These are phyloP conservation scores for Drosophila pseudotakahashii DNA, from an alignment of 2,888 invertebrate species.

Conservation along the genomic window DNA sequence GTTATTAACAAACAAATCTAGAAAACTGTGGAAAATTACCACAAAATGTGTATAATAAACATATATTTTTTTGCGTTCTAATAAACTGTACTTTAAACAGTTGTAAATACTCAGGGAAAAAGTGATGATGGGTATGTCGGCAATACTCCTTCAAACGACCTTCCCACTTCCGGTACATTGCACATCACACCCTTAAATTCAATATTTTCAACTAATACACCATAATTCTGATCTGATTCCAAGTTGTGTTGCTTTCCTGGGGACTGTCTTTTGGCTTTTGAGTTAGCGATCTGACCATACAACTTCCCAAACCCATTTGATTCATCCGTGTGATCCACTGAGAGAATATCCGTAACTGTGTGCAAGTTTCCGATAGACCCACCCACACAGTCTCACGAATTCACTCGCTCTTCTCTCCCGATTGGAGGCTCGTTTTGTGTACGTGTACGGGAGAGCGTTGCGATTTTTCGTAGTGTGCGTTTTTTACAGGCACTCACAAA, in stretches of 20 bases:
- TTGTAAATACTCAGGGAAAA: too few species aligned
- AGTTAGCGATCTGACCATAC: neutral
- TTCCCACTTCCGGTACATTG: neutral
- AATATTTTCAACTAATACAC: neutral
- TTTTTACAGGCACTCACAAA: conserved; percentile 31
- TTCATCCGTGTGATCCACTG: conserved; percentile 1
- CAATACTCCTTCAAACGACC: neutral
- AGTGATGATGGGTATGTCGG: too few species aligned
- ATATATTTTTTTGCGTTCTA: neutral
- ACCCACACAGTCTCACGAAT: conserved; percentile 43
- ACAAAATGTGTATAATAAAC: conserved; percentile 9
- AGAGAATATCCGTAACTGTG: conserved; percentile 15
- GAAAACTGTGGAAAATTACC: conserved; percentile 44
- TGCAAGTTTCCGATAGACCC: conserved; percentile 16
- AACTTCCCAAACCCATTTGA: neutral
- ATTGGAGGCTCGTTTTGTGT: conserved; percentile 33
- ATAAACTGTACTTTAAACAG: conserved; percentile 12
- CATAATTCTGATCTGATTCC: neutral
- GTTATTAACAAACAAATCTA: conserved; percentile 24
- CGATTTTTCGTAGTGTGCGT: conserved; percentile 19
- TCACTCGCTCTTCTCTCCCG: conserved; percentile 33
- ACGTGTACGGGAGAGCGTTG: conserved; percentile 16
- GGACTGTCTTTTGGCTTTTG: conserved; percentile 4
- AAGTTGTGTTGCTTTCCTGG: neutral
- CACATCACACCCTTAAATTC: neutral